These are phyloP conservation scores for Heliornis fulica DNA, from an alignment of 2,113 vertebrate genomes.

Conservation along the genomic window DNA sequence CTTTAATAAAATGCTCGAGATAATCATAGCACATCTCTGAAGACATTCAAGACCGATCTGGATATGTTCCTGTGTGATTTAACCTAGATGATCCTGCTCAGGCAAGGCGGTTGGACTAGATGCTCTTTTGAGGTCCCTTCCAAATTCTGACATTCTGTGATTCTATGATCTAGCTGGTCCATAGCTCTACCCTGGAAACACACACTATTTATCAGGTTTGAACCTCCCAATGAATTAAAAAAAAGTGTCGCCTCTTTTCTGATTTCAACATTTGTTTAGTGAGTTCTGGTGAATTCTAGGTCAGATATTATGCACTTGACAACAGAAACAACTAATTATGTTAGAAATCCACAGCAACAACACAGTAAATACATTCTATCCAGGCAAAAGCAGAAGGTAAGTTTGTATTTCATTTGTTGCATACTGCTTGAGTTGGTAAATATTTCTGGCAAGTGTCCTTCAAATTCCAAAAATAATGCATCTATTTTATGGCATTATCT, in stretches of 20 bases:
- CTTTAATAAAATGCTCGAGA: background rate
- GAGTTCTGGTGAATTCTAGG: background rate
- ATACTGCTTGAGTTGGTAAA: background rate
- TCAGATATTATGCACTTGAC: background rate
- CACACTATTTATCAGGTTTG: background rate
- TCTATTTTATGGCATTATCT: constrained; percentile 11
- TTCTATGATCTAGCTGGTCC: background rate
- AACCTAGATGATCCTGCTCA: no score
- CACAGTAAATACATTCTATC: background rate
- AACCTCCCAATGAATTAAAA: background rate
- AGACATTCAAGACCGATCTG: no score
- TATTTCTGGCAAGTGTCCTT: constrained; percentile 28
- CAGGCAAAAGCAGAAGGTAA: constrained; percentile 16
- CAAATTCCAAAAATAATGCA: constrained; percentile 8
- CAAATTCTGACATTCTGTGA: no score
- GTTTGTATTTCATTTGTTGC: background rate
- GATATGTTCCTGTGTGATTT: no score
- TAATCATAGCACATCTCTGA: background rate
- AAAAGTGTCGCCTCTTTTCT: background rate
- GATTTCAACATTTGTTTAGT: background rate
- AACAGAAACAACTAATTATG: background rate
- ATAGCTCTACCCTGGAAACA: background rate
- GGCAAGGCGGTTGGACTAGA: no score
- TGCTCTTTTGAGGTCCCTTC: no score
- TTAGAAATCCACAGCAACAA: background rate